These are phyloP conservation scores for Microtus montanus DNA, from an alignment of 2,113 vertebrate species.

Conservation along the genomic window DNA sequence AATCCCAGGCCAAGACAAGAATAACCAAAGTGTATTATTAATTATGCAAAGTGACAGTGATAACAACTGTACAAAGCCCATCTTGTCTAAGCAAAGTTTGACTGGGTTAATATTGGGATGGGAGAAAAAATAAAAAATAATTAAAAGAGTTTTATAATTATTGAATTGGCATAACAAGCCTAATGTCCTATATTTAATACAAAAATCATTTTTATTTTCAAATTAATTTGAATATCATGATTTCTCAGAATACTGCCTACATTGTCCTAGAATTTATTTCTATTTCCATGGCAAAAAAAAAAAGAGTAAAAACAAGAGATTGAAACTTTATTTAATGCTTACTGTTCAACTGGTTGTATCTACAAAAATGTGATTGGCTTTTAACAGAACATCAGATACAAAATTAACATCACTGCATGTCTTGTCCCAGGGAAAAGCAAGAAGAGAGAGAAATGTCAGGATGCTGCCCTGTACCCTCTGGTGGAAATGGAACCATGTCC, in stretches of 20 bases:
- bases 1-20: conserved; percentile 51
- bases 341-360: conserved; percentile 77
- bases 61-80: neutral
- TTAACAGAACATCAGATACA: conserved; percentile 77
- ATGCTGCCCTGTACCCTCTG: conserved; percentile 88
- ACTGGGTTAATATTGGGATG: neutral
- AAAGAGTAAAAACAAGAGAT: neutral
- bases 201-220: conserved; percentile 22
- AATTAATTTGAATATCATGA: conserved; percentile 58
- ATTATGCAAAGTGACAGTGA: conserved; percentile 73
- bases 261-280: conserved; percentile 62
- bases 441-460: conserved; percentile 93
- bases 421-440: conserved; percentile 93
- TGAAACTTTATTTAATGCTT: conserved; percentile 73
- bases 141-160: conserved; percentile 62
- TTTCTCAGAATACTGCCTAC: conserved; percentile 74
- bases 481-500: conserved; percentile 91
- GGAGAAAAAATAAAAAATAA: conserved; percentile 25
- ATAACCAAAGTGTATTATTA: conserved; percentile 78
- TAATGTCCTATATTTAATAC: conserved; percentile 45
- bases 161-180: conserved; percentile 26
- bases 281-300: conserved; percentile 60
- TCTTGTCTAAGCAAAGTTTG: neutral
- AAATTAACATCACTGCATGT: conserved; percentile 77
- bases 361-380: conserved; percentile 71